Evolutionary conservation across 2,113 vertebrate genomes (phyloP), one percentile per base, ranked within the genome.

Genomic region (Colius striatus): DNA sequence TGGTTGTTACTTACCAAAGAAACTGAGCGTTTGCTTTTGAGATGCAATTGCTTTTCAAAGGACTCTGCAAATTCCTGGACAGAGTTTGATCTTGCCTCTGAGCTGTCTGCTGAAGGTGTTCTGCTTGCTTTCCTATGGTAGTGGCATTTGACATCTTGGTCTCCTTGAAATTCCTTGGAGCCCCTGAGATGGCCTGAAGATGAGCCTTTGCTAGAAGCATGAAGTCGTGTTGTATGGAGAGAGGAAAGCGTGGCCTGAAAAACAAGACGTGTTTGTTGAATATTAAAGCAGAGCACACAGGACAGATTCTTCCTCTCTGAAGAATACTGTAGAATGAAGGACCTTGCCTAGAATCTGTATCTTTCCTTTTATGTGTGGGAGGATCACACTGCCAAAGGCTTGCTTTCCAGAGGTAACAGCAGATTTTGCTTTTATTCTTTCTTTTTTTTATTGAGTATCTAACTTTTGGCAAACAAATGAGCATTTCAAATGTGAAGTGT

Each of bases 61-160:
- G 98, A 98, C 90, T 98, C 98, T 2, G 98, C 97, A 92, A 99
- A 98, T 95, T 98, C 98, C 21, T 98, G 98, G 90, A 98, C 97
- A 73, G 98, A 98, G 94, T 97, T 96, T 85, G 98, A 98, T 65
- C 88, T 79, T 13, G 96, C 71, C 81, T 98, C 98, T 63, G 92
- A 95, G 72, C 91, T 97, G 14, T 98, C 98, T 8, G 87, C 97
- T 11, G 98, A 98, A 57, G 97, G 97, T 82, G 97, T 94, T 36
- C 98, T 98, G 23, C 97, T 97, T 73, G 95, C 96, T 21, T 92
- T 98, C 74, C 76, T 94, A 75, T 98, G 98, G 62, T 76, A 84
- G 55, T 65, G 72, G 50, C 94, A 74, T 87, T 90, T 95, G 81
- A 82, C 87, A 27, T 98, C 98, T 79, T 98, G 98, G 21, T 98